These are phyloP conservation scores for Gymnosoma rotundatum DNA, from an alignment of 2,888 invertebrate genomes.

Conservation along the genomic window DNA sequence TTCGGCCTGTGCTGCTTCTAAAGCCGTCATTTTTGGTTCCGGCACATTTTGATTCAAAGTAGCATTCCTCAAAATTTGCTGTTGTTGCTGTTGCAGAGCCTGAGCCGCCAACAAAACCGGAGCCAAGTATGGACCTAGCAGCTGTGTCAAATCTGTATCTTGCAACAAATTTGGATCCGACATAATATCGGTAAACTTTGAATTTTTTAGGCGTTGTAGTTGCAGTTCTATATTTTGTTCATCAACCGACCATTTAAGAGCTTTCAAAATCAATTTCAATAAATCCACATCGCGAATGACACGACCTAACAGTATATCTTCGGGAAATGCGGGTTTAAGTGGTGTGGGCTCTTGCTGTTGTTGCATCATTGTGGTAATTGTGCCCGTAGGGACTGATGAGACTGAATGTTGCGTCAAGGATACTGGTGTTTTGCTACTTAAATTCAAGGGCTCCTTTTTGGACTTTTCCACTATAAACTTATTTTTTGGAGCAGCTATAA, in stretches of 20 bases:
- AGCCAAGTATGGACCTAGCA: slow-evolving; percentile 79
- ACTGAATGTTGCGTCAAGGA: slow-evolving; percentile 58
- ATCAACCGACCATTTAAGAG: slow-evolving; percentile 80
- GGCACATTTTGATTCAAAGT: slow-evolving; percentile 70
- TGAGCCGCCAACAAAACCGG: slow-evolving; percentile 76
- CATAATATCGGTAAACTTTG: slow-evolving; percentile 80
- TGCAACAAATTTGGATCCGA: slow-evolving; percentile 80
- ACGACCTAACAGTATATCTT: slow-evolving; percentile 79
- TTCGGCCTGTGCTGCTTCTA: slow-evolving; percentile 70
- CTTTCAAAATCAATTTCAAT: slow-evolving; percentile 81
- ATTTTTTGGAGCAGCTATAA: slow-evolving; percentile 63
- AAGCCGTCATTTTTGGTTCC: slow-evolving; percentile 53
- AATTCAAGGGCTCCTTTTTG: slow-evolving; percentile 55
- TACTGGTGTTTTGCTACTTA: slow-evolving; percentile 28
- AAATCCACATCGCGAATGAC: slow-evolving; percentile 81
- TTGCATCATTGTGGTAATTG: slow-evolving; percentile 49
- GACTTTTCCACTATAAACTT: slow-evolving; percentile 14
- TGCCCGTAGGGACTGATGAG: slow-evolving; percentile 58
- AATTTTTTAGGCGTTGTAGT: slow-evolving; percentile 78
- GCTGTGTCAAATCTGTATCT: slow-evolving; percentile 81
- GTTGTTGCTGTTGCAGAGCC: slow-evolving; percentile 74
- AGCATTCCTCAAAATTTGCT: slow-evolving; percentile 61
- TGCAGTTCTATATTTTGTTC: slow-evolving; percentile 77
- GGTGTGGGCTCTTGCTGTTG: slow-evolving; percentile 42
- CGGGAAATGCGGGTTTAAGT: slow-evolving; percentile 73